Evolutionary conservation across 2,888 invertebrate species (phyloP).

Genomic region (Apamea anceps): DNA sequence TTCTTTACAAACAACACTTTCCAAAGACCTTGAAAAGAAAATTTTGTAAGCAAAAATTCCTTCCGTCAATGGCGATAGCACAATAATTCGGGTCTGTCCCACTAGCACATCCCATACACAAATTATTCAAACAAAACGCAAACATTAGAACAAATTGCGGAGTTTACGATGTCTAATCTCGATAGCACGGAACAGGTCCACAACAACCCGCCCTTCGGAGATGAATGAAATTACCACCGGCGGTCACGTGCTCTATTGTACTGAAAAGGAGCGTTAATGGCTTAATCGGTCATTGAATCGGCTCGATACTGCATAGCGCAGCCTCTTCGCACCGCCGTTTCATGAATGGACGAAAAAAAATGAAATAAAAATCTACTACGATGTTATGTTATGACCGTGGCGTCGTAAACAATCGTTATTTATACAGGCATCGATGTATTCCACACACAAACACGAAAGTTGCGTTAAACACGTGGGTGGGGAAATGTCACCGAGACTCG

Average conservation of each 20-base stretch:
- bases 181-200: slow-evolving; percentile 59
- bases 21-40: neutral
- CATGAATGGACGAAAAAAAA: slow-evolving; percentile 85
- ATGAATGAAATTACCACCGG: slow-evolving; percentile 83
- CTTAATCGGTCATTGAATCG: slow-evolving; percentile 86
- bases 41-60: neutral
- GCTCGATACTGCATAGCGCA: slow-evolving; percentile 78
- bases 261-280: slow-evolving; percentile 82
- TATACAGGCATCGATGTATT: slow-evolving; percentile 67
- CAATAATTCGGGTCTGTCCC: no score
- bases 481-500: slow-evolving; percentile 59
- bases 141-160: slow-evolving; percentile 63
- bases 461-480: slow-evolving; percentile 55
- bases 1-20: slow-evolving; percentile 6
- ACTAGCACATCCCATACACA: neutral
- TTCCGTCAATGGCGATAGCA: slow-evolving; percentile 4
- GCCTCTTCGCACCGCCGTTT: slow-evolving; percentile 80
- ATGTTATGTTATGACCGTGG: slow-evolving; percentile 77
- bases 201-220: slow-evolving; percentile 75
- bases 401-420: slow-evolving; percentile 78
- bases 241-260: slow-evolving; percentile 87
- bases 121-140: slow-evolving; percentile 32
- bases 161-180: slow-evolving; percentile 60
- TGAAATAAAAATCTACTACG: slow-evolving; percentile 76
- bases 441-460: slow-evolving; percentile 63